Base-by-base conservation (phyloP, 1,140 invertebrate species). In the Sycophila sp. region DNA sequence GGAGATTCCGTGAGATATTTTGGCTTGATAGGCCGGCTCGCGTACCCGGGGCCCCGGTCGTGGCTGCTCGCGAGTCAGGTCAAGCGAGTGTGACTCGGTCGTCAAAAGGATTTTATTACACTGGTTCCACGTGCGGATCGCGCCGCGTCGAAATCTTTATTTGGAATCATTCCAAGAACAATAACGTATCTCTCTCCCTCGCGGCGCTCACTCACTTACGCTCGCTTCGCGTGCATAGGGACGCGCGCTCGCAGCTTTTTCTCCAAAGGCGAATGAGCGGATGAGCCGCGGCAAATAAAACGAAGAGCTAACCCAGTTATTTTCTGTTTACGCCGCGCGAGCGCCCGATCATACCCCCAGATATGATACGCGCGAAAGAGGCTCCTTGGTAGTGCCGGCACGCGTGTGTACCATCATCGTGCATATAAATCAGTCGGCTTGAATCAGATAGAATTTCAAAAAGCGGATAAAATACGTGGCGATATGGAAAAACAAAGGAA, bases 121-220 rank as follows among this genome's bases (percentile, higher is more conserved):
- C 83, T 78, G 76, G 82, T 82, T 84, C 76, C 77, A 77, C 73
- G 73, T 75, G 77, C 58, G 34, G 15, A 60, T 38, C 58, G 51
- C 66, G 62, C 75, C 80, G n/a, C n/a, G 76, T 76, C 81, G 80
- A 84, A 86, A 86, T 86, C 85, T 86, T 86, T 85, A 86, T 86
- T 86, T 85, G 79, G 77, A 85, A 86, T 86, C 85, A 85, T 86
- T 86, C 85, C 83, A 85, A 81, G 85, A 86, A 86, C 85, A 86
- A 86, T 86, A 86, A 86, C 83, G 77, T 80, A 79, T 80, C 75
- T 73, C 67, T 40, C 17, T 73, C 51, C 58, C 55, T 53, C 34
- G 15, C 28, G 30, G 58, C 58, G 28, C 60, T 73, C 51, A 66
- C 60, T 73, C 67, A 60, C 71, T 76, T 77, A 65, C 42, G 45